These are phyloP conservation scores for Blastomussa wellsi DNA, from an alignment of 92 coral and sea anemone genomes.

Conservation along the genomic window DNA sequence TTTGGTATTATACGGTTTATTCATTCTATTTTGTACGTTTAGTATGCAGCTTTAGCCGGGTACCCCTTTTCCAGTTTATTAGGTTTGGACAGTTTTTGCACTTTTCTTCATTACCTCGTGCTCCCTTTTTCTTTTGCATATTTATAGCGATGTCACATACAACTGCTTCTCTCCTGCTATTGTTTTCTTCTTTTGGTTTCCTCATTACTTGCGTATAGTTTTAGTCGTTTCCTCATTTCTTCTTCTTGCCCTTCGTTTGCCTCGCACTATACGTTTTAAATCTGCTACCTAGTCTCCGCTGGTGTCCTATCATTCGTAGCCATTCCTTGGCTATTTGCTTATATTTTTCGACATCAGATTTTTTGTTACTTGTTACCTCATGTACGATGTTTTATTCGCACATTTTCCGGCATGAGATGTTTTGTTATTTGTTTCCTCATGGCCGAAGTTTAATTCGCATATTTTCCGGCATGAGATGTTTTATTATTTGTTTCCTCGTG, in stretches of 20 bases:
- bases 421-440: no score
- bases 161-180: background rate
- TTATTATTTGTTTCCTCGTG: constrained; percentile 16
- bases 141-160: background rate
- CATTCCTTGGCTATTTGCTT: background rate
- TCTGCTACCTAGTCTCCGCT: background rate
- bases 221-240: background rate
- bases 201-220: constrained; percentile 2
- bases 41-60: background rate
- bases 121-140: background rate
- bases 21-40: constrained; percentile 5
- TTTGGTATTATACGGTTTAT: background rate
- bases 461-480: no score
- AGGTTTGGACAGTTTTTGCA: background rate
- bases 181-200: background rate
- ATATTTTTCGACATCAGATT: background rate
- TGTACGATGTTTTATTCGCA: no score
- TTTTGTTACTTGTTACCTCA: no score
- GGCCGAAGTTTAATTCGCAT: no score
- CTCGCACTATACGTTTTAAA: background rate
- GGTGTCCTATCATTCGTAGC: background rate
- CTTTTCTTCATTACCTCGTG: constrained; percentile 19
- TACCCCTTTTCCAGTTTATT: background rate
- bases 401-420: no score
- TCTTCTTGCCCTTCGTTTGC: background rate